Percentiles rank a stretch among this genome's conserved stretches.
Evolutionary conservation across 2,797 vertebrate species (phyloP).

Genomic region (Danio aesculapii): DNA sequence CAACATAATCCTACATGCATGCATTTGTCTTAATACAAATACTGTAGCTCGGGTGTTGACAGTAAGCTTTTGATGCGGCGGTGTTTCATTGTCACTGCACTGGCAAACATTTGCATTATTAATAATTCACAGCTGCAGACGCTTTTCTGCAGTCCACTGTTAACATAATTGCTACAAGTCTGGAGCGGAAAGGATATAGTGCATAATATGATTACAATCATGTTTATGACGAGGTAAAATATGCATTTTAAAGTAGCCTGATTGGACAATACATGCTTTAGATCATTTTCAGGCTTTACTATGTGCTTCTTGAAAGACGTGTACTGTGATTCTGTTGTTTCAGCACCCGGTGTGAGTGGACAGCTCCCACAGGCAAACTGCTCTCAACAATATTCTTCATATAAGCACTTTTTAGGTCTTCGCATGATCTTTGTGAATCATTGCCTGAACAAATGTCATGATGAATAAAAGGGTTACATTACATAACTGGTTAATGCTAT

Average conservation of each 20-base stretch:
- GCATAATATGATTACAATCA: background rate
- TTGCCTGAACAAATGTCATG: background rate
- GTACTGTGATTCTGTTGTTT: conserved; percentile 14
- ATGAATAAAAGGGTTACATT: background rate
- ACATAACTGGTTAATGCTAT: background rate
- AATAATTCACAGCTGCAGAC: conserved; percentile 29
- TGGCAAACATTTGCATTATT: conserved; percentile 43
- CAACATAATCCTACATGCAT: background rate
- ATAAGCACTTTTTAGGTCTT: background rate
- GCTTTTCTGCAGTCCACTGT: conserved; percentile 10
- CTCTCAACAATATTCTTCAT: background rate
- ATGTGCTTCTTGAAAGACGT: background rate
- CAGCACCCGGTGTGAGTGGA: conserved; percentile 62
- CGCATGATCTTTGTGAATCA: background rate
- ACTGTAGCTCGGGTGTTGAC: background rate
- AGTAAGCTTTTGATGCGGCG: conserved; percentile 21
- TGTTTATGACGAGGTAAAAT: background rate
- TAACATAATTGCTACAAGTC: background rate
- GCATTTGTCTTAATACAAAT: conserved; percentile 7
- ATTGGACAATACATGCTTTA: background rate
- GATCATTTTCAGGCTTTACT: background rate
- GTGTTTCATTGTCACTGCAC: conserved; percentile 35
- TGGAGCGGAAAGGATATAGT: background rate
- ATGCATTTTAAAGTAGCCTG: background rate
- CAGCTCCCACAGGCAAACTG: conserved; percentile 56